phyloP scores from a whole-genome alignment of 2,888 invertebrate genomes.

The Biston stratarius region DNA sequence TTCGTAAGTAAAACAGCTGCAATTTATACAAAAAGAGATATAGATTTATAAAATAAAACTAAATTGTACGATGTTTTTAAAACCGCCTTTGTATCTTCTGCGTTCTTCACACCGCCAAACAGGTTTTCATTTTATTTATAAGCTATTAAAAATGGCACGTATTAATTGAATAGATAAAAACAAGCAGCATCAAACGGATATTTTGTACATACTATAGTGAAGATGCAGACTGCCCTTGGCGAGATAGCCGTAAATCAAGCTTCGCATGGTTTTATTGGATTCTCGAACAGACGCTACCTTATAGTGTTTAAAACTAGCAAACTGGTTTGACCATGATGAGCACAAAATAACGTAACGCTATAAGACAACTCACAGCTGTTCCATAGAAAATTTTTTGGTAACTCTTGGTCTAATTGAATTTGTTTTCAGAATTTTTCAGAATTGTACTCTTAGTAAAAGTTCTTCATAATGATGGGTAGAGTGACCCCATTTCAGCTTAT shows the following conservation, averaged over 20 bases:
- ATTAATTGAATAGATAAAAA: slow-evolving; percentile 17
- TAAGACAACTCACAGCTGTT: not conserved
- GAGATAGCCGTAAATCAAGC: slow-evolving; percentile 47
- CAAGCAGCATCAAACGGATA: not conserved
- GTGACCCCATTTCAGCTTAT: too few species aligned
- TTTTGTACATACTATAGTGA: not conserved
- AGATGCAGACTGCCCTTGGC: slow-evolving; percentile 15
- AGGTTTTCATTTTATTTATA: slow-evolving; percentile 2
- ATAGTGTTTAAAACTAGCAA: slow-evolving; percentile 48
- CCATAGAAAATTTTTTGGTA: too few species aligned
- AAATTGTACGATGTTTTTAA: not conserved
- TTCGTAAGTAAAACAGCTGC: not conserved
- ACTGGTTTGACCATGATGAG: slow-evolving; percentile 56
- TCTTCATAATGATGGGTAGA: too few species aligned
- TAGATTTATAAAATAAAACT: not conserved
- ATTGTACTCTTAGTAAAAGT: too few species aligned
- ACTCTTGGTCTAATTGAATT: too few species aligned
- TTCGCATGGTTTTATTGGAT: slow-evolving; percentile 52
- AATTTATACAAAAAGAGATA: not conserved
- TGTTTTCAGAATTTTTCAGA: too few species aligned
- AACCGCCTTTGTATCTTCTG: not conserved
- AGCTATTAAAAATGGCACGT: slow-evolving; percentile 5
- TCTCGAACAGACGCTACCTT: slow-evolving; percentile 36
- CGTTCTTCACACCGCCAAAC: not conserved
- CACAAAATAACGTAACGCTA: slow-evolving; percentile 33